phyloP scores from a whole-genome alignment of 2,888 invertebrate species.

The Mesochorus sp. region DNA sequence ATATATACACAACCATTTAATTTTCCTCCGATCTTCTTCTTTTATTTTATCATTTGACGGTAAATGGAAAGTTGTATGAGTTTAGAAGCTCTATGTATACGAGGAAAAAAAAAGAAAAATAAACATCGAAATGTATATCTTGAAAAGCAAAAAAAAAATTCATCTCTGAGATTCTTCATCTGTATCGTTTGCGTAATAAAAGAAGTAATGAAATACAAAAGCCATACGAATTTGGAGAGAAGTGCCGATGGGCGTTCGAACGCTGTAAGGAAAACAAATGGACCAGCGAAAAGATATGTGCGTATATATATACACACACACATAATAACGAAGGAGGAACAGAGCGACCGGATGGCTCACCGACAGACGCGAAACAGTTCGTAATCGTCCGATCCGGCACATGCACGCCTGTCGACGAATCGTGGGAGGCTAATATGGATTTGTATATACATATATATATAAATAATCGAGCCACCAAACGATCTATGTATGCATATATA shows the following conservation, averaged over 20 bases:
- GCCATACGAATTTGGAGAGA: not conserved
- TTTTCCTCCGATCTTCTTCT: not conserved
- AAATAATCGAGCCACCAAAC: too few species aligned
- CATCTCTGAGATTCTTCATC: not conserved
- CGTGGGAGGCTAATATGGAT: conserved; percentile 22
- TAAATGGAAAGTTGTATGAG: not conserved
- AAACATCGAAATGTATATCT: too few species aligned
- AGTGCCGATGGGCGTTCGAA: conserved; percentile 9
- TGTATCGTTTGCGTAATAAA: not conserved
- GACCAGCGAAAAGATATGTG: not conserved
- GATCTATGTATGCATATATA: not conserved
- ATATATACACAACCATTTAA: not conserved
- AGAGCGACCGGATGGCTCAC: conserved; percentile 25
- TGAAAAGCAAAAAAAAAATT: too few species aligned
- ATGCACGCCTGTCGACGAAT: conserved; percentile 47
- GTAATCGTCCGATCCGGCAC: conserved; percentile 50
- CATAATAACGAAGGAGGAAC: conserved; percentile 16
- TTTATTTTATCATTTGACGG: not conserved
- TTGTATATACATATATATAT: conserved; percentile 6
- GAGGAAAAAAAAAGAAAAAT: too few species aligned
- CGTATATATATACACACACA: not conserved
- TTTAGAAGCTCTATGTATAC: not conserved
- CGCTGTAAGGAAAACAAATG: conserved; percentile 25
- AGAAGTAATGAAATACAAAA: not conserved
- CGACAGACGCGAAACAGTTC: conserved; percentile 46